These are phyloP conservation scores for Ametastegia equiseti DNA, from an alignment of 2,888 invertebrate species.

Conservation along the genomic window DNA sequence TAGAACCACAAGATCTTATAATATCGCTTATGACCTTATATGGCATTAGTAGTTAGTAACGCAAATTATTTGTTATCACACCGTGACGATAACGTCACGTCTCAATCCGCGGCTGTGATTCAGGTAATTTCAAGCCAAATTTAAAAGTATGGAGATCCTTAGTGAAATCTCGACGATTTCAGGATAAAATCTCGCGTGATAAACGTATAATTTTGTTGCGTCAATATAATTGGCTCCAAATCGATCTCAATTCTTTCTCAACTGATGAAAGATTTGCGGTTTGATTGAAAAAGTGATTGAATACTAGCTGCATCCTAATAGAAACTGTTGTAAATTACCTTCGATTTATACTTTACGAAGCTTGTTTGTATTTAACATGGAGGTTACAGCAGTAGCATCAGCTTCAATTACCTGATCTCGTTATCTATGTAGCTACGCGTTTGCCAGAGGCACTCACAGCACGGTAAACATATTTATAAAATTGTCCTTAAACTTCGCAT, in stretches of 20 bases:
- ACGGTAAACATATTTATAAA: background rate
- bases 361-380: background rate
- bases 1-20: too few relatives aligned
- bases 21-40: too few relatives aligned
- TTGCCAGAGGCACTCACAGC: background rate
- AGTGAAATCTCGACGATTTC: background rate
- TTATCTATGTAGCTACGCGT: background rate
- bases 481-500: constrained; percentile 16
- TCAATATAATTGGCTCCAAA: background rate
- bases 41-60: too few relatives aligned
- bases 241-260: background rate
- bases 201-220: background rate
- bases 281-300: background rate
- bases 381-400: background rate
- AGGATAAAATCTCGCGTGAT: background rate
- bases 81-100: background rate
- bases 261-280: background rate
- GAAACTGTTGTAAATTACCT: background rate
- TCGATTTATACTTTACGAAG: background rate
- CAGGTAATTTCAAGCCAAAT: background rate
- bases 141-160: background rate
- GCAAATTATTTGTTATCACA: background rate
- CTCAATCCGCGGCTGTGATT: background rate
- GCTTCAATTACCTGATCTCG: background rate
- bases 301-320: background rate